Percentiles rank a stretch among this genome's conserved stretches.
phyloP scores from a whole-genome alignment of 2,113 vertebrate species.

The Ceyx melanurus region DNA sequence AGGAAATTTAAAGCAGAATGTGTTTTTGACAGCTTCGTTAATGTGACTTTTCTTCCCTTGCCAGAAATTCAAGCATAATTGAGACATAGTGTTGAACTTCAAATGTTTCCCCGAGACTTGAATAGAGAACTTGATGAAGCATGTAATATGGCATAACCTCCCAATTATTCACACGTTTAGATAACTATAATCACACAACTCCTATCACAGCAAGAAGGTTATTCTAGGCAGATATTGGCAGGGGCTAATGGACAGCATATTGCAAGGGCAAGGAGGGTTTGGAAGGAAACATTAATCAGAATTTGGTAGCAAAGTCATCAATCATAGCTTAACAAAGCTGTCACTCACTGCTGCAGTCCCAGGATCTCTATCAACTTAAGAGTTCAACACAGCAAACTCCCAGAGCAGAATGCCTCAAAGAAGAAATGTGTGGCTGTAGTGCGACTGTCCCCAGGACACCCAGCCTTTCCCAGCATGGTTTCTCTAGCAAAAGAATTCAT shows the following conservation, averaged over 20 bases:
- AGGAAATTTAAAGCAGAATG: slow-evolving; percentile 70
- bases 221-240: slow-evolving; percentile 71
- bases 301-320: slow-evolving; percentile 66
- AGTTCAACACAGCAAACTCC: slow-evolving; percentile 30
- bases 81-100: slow-evolving; percentile 72
- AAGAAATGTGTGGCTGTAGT: background rate
- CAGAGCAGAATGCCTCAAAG: background rate
- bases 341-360: slow-evolving; percentile 39
- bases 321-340: slow-evolving; percentile 66
- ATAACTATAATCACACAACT: slow-evolving; percentile 67
- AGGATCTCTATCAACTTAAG: slow-evolving; percentile 25
- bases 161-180: slow-evolving; percentile 79
- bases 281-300: slow-evolving; percentile 68
- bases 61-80: slow-evolving; percentile 74
- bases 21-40: slow-evolving; percentile 75
- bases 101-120: slow-evolving; percentile 71
- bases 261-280: slow-evolving; percentile 50
- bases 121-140: slow-evolving; percentile 74
- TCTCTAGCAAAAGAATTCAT: background rate
- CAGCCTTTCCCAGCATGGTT: background rate
- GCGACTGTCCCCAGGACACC: slow-evolving; percentile 13
- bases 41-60: slow-evolving; percentile 37
- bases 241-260: slow-evolving; percentile 73
- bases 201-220: slow-evolving; percentile 58
- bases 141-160: slow-evolving; percentile 72